Evolutionary conservation across 1,140 invertebrate genomes (phyloP), one percentile per base, ranked within the genome.

Genomic region (Drosophila grimshawi): DNA sequence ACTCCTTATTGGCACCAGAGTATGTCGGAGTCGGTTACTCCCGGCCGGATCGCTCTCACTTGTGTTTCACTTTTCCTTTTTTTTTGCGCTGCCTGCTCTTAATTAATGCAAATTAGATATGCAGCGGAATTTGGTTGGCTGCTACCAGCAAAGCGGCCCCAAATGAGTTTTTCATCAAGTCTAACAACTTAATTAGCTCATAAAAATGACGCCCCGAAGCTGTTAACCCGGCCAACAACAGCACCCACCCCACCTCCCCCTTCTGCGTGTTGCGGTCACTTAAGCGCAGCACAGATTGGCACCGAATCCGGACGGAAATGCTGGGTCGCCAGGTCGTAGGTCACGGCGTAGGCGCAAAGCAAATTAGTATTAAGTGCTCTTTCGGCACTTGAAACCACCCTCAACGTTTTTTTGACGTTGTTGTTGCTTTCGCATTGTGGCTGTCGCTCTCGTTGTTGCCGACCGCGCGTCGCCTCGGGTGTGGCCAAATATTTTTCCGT

Each of bases 181-280:
- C 85, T 89, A 89, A 89, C 86, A 89, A 89, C 85, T 89, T 89
- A 89, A 89, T 89, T 89, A 89, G 85, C 85, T 89, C 85, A 85
- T 89, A 89, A 89, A 89, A 89, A 89, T 89, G 75, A 89, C 85
- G 78, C 85, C 81, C 71, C 68, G 49, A 60, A 78, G 80, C 80
- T 89, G 83, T 65, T 83, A 88, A 78, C 83, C 80, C 68, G 55
- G 46, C 63, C 70, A 61, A 68, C 46, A 56, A 33, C 41, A 61
- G 51, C 57, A 65, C 11, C 27, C 7, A 3, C 35, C n/a, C 10
- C 2, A 5, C 29, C 29, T 30, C 10, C 56, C 41, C 48, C 51
- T 30, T 33, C 70, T 73, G 80, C 78, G 85, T 83, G 85, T 75
- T 89, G 85, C 70, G 77, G 85, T 70, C 85, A 89, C 85, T 88